A percentile compares a stretch with the other conserved stretches of the same genome.
phyloP scores from a whole-genome alignment of 1,140 invertebrate genomes.

The Heliconius eleuchia region DNA sequence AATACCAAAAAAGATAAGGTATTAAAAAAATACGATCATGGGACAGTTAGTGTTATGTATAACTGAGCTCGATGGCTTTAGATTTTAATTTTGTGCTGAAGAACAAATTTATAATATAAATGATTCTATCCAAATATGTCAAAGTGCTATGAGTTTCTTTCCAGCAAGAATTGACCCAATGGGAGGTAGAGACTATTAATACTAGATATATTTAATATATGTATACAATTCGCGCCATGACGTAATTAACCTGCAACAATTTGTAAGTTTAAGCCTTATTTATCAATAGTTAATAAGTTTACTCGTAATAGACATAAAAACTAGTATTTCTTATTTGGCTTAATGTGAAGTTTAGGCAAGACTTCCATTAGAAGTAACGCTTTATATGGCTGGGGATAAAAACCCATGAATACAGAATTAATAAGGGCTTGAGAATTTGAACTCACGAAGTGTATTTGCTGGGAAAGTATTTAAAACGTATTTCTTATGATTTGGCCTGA shows the following conservation, averaged over 20 bases:
- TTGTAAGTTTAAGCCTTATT: background rate
- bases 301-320: constrained; percentile 19
- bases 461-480: background rate
- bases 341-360: constrained; percentile 13
- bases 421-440: constrained; percentile 2
- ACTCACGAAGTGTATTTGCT: background rate
- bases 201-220: too few species aligned
- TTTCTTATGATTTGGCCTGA: background rate
- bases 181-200: too few species aligned
- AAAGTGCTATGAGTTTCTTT: too few species aligned
- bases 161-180: too few species aligned
- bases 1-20: too few species aligned
- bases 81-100: too few species aligned
- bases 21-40: too few species aligned
- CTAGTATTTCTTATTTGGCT: constrained; percentile 25
- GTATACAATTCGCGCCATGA: background rate
- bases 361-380: constrained; percentile 8
- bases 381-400: constrained; percentile 1
- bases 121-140: too few species aligned
- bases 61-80: too few species aligned
- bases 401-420: constrained; percentile 2
- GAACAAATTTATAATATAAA: too few species aligned
- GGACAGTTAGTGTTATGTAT: too few species aligned
- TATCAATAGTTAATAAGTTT: constrained; percentile 1
- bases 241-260: background rate